Evolutionary conservation across 2,113 vertebrate genomes (phyloP).

Genomic region (Solea senegalensis): DNA sequence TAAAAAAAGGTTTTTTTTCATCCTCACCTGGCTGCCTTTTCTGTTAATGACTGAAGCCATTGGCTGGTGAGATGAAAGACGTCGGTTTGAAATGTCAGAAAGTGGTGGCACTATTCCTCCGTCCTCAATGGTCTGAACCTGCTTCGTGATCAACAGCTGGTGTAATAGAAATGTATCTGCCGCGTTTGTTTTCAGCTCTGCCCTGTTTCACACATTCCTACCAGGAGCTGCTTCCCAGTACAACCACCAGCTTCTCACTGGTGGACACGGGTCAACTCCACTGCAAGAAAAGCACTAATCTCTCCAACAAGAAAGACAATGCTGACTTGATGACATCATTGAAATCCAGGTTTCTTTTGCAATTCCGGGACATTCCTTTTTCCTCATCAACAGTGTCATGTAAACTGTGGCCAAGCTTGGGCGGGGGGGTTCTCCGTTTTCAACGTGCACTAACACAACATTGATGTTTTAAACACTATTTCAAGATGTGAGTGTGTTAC

Average conservation of each 20-base stretch:
- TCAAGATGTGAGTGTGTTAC: conserved; percentile 33
- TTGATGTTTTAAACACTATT: conserved; percentile 68
- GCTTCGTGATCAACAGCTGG: not conserved
- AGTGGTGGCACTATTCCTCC: conserved; percentile 18
- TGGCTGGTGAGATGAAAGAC: conserved; percentile 28
- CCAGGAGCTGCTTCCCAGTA: not conserved
- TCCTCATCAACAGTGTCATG: conserved; percentile 21
- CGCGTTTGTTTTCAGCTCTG: conserved; percentile 7
- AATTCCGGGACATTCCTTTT: conserved; percentile 45
- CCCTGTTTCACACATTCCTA: not conserved
- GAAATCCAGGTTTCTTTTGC: conserved; percentile 23
- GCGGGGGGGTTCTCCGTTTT: conserved; percentile 14
- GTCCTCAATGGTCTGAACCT: conserved; percentile 12
- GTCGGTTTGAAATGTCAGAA: conserved; percentile 7
- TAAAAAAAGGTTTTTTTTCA: conserved; percentile 17
- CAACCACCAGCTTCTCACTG: not conserved
- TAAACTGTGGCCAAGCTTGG: conserved; percentile 22
- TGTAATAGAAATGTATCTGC: not conserved
- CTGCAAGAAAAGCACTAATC: not conserved
- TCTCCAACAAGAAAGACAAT: conserved; percentile 1
- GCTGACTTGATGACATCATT: conserved; percentile 5
- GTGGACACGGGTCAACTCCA: not conserved
- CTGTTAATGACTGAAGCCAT: conserved; percentile 52
- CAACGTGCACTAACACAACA: conserved; percentile 58
- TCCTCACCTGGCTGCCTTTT: conserved; percentile 69